Evolutionary conservation across 2,888 invertebrate species (phyloP).

Genomic region (Andrena hattorfiana): DNA sequence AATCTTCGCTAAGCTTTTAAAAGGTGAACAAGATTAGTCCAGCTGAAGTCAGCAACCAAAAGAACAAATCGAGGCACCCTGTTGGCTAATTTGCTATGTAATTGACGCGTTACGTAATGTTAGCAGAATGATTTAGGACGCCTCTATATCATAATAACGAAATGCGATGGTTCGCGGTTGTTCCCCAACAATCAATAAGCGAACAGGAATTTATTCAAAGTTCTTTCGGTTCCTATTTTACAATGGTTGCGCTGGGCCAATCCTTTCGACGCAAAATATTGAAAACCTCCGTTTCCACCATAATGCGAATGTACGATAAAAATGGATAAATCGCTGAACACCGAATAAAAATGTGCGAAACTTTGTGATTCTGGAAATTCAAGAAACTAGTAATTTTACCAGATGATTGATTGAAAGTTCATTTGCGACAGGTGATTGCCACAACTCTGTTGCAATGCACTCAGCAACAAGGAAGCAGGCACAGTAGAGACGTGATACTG

Average conservation of each 20-base stretch:
- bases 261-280: background rate
- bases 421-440: constrained; percentile 84
- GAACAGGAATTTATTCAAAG: background rate
- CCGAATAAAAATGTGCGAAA: background rate
- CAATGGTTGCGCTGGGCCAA: background rate
- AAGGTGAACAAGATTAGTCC: constrained; percentile 68
- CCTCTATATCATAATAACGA: background rate
- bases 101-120: constrained; percentile 3
- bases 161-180: background rate
- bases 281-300: background rate
- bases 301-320: background rate
- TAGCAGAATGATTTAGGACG: background rate
- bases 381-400: background rate
- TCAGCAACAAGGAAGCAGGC: constrained; percentile 71
- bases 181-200: background rate
- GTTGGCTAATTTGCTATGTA: constrained; percentile 13
- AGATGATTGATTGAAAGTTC: constrained; percentile 17
- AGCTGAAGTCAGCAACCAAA: constrained; percentile 5
- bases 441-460: constrained; percentile 83
- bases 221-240: background rate
- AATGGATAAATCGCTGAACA: background rate
- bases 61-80: constrained; percentile 14
- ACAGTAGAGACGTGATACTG: constrained; percentile 89
- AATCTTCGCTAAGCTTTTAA: constrained; percentile 55
- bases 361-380: background rate